Base-by-base conservation (phyloP, 2,888 invertebrate genomes). In the Euzetes globulus region DNA sequence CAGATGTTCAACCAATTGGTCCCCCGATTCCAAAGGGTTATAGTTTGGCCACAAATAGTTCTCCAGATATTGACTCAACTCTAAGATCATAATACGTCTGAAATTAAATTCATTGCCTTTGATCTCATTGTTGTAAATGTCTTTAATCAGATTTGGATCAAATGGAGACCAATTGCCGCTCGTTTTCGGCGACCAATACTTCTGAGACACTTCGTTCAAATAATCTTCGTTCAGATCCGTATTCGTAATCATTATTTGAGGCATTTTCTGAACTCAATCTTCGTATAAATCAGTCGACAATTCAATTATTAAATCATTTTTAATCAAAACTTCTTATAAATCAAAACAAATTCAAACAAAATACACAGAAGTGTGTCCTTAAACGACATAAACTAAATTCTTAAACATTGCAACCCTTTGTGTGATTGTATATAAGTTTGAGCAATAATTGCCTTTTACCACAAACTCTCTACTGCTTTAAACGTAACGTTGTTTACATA, bases 31-130 rank as follows among this genome's bases (percentile, higher is more conserved):
- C 19, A 5, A 19, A n/a, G 87, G 88, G 0, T 89, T 86, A 83
- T 92, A 99, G 84, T 97, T 92, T 0, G 96, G 95, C 99, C 98
- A 99, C 72, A 99, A 83, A 83, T 92, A 98, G 81, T 92, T 93
- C 83, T 99, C 99, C 79, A 99, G 83, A 83, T 97, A 99, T 81
- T 97, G 98, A 77, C 95, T 96, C 83, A 96, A 95, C 83, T 98
- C 97, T 75, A 98, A 84, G 87, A 96, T 90, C 90, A 96, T 94
- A 77, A 94, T 91, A 73, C 73, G 50, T 70, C 73, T 73, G 13
- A 77, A 58, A 17, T 75, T 58, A 72, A 75, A 76, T 11, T 45
- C 71, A 0, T 91, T 89, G 74, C 90, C 90, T 75, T 88, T 87
- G 80, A 97, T 91, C 85, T 97, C 96, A 81, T 90, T 88, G 73